These are phyloP conservation scores for Prunella fulvescens DNA, from an alignment of 2,113 vertebrate species.

Conservation along the genomic window DNA sequence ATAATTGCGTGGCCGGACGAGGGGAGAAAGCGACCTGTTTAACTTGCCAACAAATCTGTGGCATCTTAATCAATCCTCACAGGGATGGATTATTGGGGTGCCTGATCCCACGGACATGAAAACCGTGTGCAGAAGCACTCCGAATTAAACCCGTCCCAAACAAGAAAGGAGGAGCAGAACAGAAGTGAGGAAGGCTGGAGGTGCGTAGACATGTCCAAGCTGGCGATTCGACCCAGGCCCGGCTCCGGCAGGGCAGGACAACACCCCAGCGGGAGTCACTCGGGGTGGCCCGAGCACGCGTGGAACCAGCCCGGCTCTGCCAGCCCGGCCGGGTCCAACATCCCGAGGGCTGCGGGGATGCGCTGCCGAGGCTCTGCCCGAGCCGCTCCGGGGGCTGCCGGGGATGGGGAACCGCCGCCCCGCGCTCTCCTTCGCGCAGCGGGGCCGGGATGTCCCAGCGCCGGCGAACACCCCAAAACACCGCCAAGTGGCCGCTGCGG, in stretches of 20 bases:
- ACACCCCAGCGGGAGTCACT: slow-evolving; percentile 5
- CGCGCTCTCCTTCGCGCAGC: neutral
- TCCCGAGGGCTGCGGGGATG: neutral
- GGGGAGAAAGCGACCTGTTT: neutral
- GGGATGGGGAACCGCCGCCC: neutral
- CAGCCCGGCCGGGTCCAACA: neutral
- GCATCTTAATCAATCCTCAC: neutral
- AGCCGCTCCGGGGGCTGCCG: neutral
- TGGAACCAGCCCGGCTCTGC: neutral
- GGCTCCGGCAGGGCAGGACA: slow-evolving; percentile 1
- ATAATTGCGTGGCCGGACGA: neutral
- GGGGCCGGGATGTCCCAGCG: neutral
- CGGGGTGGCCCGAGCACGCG: slow-evolving; percentile 8
- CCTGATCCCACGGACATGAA: neutral
- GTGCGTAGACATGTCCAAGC: neutral
- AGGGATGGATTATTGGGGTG: neutral
- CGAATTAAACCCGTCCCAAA: neutral
- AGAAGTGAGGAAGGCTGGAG: neutral
- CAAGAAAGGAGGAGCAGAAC: neutral
- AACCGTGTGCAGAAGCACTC: neutral
- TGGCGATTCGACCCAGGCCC: neutral
- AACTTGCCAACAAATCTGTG: neutral
- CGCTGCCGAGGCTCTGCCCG: neutral
- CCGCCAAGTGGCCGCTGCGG: neutral
- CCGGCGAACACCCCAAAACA: neutral